Conservation (phyloP, 1,140 invertebrate species). For the Matsumurasca onukii region DNA sequence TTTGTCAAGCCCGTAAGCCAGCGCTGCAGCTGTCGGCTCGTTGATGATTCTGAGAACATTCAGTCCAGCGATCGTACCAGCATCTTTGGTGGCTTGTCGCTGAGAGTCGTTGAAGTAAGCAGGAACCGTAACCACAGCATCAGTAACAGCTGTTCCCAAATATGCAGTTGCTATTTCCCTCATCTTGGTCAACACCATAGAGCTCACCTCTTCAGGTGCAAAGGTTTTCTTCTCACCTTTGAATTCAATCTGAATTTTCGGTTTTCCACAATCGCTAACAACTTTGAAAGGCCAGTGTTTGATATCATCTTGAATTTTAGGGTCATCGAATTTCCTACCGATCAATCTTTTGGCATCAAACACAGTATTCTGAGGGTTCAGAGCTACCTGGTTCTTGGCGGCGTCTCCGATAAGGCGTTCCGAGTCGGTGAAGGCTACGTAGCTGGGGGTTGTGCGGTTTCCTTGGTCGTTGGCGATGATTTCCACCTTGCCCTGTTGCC, state of each 20-base stretch:
- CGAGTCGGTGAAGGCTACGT: conserved; percentile 83
- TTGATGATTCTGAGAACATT: conserved; percentile 88
- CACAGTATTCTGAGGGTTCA: conserved; percentile 76
- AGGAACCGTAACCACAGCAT: conserved; percentile 89
- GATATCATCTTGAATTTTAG: conserved; percentile 62
- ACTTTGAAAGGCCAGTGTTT: conserved; percentile 67
- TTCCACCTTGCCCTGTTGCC: conserved; percentile 83
- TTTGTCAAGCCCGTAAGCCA: conserved; percentile 89
- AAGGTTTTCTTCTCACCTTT: conserved; percentile 58
- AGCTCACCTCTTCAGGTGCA: conserved; percentile 75
- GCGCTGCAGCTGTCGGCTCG: conserved; percentile 97
- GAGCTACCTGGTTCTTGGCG: conserved; percentile 72
- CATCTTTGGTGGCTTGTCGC: conserved; percentile 88
- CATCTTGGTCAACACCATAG: conserved; percentile 82
- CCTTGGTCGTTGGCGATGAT: conserved; percentile 95
- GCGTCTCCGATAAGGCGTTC: conserved; percentile 68
- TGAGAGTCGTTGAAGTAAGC: conserved; percentile 92
- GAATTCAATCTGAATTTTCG: conserved; percentile 59
- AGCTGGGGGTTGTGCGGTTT: conserved; percentile 87
- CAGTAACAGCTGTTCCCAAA: conserved; percentile 49
- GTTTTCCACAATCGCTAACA: conserved; percentile 60
- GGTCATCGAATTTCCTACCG: conserved; percentile 68
- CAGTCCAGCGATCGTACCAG: conserved; percentile 70
- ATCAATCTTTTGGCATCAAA: conserved; percentile 59
- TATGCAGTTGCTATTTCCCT: conserved; percentile 55